Evolutionary conservation across 2,113 vertebrate species (phyloP).

Genomic region (Oreochromis tanganicae): DNA sequence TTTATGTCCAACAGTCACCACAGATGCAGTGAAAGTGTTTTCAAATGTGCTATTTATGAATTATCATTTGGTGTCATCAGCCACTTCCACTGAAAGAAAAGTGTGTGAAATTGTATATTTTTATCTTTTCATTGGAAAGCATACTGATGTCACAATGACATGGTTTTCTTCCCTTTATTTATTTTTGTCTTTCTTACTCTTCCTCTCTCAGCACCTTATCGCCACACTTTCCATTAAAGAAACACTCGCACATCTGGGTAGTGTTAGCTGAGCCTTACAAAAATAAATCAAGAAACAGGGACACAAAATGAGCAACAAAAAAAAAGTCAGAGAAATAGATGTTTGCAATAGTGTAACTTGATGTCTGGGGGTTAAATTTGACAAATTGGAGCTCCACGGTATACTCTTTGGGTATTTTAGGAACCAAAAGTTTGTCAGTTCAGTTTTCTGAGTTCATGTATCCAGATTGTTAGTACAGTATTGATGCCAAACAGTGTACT

Average conservation of each 20-base stretch:
- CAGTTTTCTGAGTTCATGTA: not conserved
- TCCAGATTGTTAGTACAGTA: not conserved
- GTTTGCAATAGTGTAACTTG: not conserved
- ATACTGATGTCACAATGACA: conserved; percentile 1
- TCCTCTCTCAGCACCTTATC: not conserved
- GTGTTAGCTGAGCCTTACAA: conserved; percentile 39
- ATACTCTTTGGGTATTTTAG: not conserved
- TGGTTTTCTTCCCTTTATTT: not conserved
- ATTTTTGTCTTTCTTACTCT: not conserved
- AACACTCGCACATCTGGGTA: conserved; percentile 54
- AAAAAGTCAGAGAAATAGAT: conserved; percentile 22
- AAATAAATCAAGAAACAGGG: conserved; percentile 51
- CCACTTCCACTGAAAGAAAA: not conserved
- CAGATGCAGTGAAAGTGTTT: rapidly evolving
- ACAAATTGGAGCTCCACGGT: not conserved
- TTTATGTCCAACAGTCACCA: conserved; percentile 30
- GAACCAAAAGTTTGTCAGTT: conserved; percentile 1
- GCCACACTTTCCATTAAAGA: conserved; percentile 22
- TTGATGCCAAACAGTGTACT: not conserved
- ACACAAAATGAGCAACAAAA: conserved; percentile 16
- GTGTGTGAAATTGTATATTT: conserved; percentile 18
- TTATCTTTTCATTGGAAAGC: conserved; percentile 5
- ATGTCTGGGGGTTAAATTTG: conserved; percentile 5
- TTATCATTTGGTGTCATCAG: not conserved
- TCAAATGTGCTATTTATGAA: not conserved